A percentile compares a stretch with the other conserved stretches of the same genome.
Conservation (phyloP, 2,797 vertebrate genomes). For the Enteromius anoplus region DNA sequence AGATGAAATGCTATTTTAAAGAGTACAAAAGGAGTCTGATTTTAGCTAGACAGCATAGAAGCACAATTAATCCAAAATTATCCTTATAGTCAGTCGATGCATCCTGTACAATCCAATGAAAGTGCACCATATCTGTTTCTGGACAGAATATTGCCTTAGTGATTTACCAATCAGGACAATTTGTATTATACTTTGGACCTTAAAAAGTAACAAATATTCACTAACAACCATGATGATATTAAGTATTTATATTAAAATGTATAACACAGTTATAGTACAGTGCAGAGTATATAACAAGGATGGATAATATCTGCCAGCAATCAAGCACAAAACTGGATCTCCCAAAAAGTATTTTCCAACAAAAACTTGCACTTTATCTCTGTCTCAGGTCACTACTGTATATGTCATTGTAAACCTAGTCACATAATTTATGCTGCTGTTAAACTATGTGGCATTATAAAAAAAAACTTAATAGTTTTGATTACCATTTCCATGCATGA, state of each 20-base stretch:
- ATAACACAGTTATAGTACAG: not conserved
- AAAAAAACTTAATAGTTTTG: not conserved
- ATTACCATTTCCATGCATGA: slow-evolving; percentile 7
- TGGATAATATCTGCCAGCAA: not conserved
- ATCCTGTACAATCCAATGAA: not conserved
- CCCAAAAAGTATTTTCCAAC: slow-evolving; percentile 5
- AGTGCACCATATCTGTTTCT: not conserved
- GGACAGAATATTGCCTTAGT: slow-evolving; percentile 9
- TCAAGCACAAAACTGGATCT: slow-evolving; percentile 30
- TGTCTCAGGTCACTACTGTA: slow-evolving; percentile 3
- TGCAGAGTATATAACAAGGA: not conserved
- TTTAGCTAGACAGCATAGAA: slow-evolving; percentile 6
- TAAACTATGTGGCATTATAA: not conserved
- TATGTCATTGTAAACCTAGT: not conserved
- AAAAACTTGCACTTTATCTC: slow-evolving; percentile 14
- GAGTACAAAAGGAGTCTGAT: slow-evolving; percentile 14
- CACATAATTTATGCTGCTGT: not conserved
- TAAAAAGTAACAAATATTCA: not conserved
- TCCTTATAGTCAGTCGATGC: not conserved
- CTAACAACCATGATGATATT: not conserved
- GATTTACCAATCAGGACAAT: not conserved
- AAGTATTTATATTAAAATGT: not conserved
- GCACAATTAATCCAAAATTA: slow-evolving; percentile 29
- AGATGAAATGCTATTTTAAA: slow-evolving; percentile 17
- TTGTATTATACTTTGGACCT: not conserved